Base-by-base conservation (phyloP, 1,140 invertebrate genomes). In the Papilio polytes region DNA sequence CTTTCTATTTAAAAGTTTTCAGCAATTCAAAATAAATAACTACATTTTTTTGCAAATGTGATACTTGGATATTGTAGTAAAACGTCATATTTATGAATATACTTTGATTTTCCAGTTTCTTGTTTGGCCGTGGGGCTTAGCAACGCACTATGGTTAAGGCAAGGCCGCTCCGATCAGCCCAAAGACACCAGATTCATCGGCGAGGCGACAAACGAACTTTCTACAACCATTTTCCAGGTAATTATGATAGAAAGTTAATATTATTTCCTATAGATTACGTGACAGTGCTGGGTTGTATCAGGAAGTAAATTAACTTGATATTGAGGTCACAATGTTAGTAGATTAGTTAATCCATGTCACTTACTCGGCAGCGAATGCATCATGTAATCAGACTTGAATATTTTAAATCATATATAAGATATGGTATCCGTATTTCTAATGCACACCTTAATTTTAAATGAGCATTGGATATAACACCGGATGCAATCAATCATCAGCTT, bases 191-290 rank as follows among this genome's bases (percentile, higher is more conserved):
- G 91, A 81, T 95, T 95, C 74, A 83, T 95, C 72, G 95, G 95
- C 44, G 89, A 94, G 76, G 93, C 94, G n/a, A 95, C 93, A 12
- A 92, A 92, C 80, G 93, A 95, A 82, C 84, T 95, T 22, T 92
- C 94, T 41, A 95, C 93, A 20, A 92, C 93, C 15, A 94, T 95
- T 36, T 89, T 95, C 74, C 95, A 95, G 90, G 95, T 95, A 89
- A 87, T 53, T 78, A 80, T 36, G 48, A 12, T 73, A 80, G 76
- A 63, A 80, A 77, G 51, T 78, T 36, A n/a, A n/a, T 36, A 56
- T 48, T 22, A 53, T 59, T 59, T 78, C 51, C 74, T 78, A 36
- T 36, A 59, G 4, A 56, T 78, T 78, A 78, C 74, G 53, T 78
- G 74, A 56, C 26, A 20, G 46, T 53, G 9, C 13, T 26, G 13